Conservation (phyloP, 1,140 invertebrate species). For the Aculops lycopersici region DNA sequence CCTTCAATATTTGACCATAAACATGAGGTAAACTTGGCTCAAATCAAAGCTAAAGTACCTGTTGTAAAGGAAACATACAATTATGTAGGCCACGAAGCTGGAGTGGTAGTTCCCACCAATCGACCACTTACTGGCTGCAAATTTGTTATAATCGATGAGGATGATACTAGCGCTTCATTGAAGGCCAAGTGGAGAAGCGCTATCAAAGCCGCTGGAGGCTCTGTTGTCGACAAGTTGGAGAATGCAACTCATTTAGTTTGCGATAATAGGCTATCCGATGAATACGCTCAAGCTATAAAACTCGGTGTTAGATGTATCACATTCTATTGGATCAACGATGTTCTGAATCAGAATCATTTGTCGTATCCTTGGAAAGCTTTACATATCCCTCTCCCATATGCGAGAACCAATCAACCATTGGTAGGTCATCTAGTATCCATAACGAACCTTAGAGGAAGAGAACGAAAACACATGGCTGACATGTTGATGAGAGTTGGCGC, state of each 20-base stretch:
- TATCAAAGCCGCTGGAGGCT: conserved; percentile 54
- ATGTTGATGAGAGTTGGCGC: conserved; percentile 62
- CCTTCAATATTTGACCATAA: no score
- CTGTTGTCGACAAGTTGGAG: conserved; percentile 46
- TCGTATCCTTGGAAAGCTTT: conserved; percentile 60
- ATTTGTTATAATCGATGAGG: conserved; percentile 47
- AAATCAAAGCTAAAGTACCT: no score
- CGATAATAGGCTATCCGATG: conserved; percentile 22
- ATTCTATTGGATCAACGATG: conserved; percentile 71
- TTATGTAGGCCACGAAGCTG: conserved; percentile 16
- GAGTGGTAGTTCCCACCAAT: conserved; percentile 35
- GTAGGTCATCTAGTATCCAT: conserved; percentile 23
- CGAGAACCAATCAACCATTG: conserved; percentile 22
- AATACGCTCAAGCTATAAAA: conserved; percentile 24
- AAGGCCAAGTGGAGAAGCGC: conserved; percentile 36
- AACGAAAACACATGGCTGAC: conserved; percentile 34
- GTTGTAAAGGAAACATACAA: conserved; percentile 8
- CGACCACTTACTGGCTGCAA: conserved; percentile 64
- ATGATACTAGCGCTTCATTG: conserved; percentile 16
- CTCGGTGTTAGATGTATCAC: conserved; percentile 59
- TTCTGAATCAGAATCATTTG: conserved; percentile 44
- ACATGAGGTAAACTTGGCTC: no score
- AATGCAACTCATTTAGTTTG: conserved; percentile 67
- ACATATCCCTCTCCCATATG: conserved; percentile 53
- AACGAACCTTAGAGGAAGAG: conserved; percentile 53